Evolutionary conservation across 2,888 invertebrate species (phyloP).

Genomic region (Campoplex capitator): DNA sequence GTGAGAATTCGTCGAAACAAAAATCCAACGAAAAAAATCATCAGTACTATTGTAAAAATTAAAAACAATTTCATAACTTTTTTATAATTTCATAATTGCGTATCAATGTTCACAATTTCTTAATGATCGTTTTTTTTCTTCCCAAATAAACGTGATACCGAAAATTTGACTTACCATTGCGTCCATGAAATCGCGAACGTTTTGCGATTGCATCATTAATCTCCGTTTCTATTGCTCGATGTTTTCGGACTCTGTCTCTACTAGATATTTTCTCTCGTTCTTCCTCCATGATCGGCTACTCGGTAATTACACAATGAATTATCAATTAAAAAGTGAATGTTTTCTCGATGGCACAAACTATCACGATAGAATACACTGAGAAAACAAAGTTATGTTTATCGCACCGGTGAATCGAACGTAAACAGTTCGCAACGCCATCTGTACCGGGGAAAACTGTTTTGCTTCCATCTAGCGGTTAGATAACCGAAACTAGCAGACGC

Average conservation of each 20-base stretch:
- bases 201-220: background rate
- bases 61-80: no score
- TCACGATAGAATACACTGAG: background rate
- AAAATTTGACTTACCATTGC: slow-evolving; percentile 11
- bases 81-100: no score
- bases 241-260: slow-evolving; percentile 7
- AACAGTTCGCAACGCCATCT: background rate
- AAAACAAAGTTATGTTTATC: background rate
- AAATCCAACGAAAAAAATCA: no score
- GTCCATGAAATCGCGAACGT: background rate
- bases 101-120: no score
- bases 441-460: background rate
- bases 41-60: no score
- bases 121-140: no score
- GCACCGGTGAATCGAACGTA: background rate
- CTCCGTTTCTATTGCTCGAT: slow-evolving; percentile 1
- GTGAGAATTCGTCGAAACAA: no score
- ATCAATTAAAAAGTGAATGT: background rate
- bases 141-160: background rate
- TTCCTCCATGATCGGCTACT: background rate
- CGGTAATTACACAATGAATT: no score
- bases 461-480: background rate
- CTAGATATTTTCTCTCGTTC: background rate
- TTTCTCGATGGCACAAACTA: background rate
- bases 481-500: background rate